Evolutionary conservation across 2,888 invertebrate genomes (phyloP).

Genomic region (Neria commutata): DNA sequence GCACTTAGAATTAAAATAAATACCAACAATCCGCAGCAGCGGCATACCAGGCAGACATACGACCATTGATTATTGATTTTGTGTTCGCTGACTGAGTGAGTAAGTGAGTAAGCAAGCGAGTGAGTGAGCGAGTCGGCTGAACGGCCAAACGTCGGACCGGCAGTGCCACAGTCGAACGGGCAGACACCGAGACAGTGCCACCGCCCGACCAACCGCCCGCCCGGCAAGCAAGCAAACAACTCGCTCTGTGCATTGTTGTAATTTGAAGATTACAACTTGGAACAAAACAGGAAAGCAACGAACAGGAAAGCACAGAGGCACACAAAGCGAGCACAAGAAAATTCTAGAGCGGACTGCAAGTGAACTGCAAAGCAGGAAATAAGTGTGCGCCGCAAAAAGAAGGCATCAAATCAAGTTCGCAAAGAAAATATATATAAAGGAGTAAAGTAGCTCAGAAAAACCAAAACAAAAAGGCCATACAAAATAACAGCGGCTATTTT

Average conservation of each 20-base stretch:
- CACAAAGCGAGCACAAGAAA: not conserved
- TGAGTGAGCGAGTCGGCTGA: too few relatives aligned
- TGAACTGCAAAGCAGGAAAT: not conserved
- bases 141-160: too few relatives aligned
- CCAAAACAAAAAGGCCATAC: not conserved
- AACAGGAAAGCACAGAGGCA: conserved; percentile 21
- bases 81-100: conserved; percentile 14
- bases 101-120: too few relatives aligned
- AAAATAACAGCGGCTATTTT: not conserved
- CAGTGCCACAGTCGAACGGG: too few relatives aligned
- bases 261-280: conserved; percentile 1
- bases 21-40: not conserved
- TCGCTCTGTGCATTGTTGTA: conserved; percentile 1
- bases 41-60: not conserved
- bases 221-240: not conserved
- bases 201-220: not conserved
- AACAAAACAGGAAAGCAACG: conserved; percentile 9
- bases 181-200: too few relatives aligned
- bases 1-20: too few relatives aligned
- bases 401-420: too few relatives aligned
- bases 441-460: not conserved
- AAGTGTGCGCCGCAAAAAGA: not conserved
- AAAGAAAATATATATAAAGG: too few relatives aligned
- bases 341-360: too few relatives aligned
- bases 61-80: conserved; percentile 23